Evolutionary conservation across 2,888 invertebrate genomes (phyloP), one percentile per base, ranked within the genome.

Genomic region (Volucella bombylans): DNA sequence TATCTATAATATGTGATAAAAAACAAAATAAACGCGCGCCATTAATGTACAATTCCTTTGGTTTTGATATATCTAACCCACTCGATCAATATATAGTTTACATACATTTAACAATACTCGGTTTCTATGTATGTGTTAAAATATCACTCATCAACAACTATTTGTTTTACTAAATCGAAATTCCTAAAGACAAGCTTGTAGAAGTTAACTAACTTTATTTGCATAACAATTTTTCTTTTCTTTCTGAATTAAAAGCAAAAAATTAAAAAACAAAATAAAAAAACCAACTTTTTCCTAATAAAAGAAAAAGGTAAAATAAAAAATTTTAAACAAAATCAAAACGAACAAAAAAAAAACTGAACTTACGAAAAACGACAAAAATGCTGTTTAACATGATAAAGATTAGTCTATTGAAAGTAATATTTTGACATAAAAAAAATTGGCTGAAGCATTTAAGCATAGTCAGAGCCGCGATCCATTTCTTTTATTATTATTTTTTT

Each of bases 301-400:
- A 67, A 64, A 43, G 67, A 62, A 61, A 47, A 8, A 10, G 4
- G 31, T 10, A 64, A 64, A 85, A 31, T 31, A 31, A 80, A 80
- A 76, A 80, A 55, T 76, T 80, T 65, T 71, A 85, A 76, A 55
- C 57, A 64, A 68, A 73, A 69, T 50, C 41, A 55, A 73, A 57
- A 38, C 31, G 18, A 61, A 62, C 57, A 57, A 79, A 79, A 74
- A 79, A 83, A 76, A 74, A 79, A 79, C 72, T 72, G 68, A 74
- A 79, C 54, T 50, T 62, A 73, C 72, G 67, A 81, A 72, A 80
- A 73, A 76, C 49, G 18, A 10, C 64, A 83, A 80, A 83, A 85
- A 80, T 68, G 86, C 86, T 86, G 86, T 86, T 86, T 85, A 67
- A 76, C 72, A 52, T 68, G 54, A 72, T 52, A 59, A 23, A 68